phyloP scores from a whole-genome alignment of 1,140 invertebrate genomes.

The Asbolus verrucosus region DNA sequence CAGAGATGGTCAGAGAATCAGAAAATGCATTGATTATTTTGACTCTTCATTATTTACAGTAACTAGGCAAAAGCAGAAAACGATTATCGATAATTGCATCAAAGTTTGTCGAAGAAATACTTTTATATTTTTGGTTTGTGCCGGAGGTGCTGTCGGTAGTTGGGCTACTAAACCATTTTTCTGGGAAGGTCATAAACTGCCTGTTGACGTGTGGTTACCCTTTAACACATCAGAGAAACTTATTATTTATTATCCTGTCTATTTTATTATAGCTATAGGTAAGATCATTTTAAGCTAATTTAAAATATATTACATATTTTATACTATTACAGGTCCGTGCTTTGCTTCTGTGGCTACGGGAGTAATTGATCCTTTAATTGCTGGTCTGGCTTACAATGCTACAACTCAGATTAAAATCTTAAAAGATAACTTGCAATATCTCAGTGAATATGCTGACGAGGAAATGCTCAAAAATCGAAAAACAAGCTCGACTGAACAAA shows the following conservation, averaged over 20 bases:
- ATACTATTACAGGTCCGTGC: neutral
- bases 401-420: slow-evolving; percentile 4
- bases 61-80: slow-evolving; percentile 2
- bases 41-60: slow-evolving; percentile 10
- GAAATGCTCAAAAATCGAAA: neutral
- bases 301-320: too few species aligned
- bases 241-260: too few species aligned
- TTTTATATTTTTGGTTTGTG: slow-evolving; percentile 8
- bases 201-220: slow-evolving; percentile 5
- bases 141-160: neutral
- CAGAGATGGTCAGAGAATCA: slow-evolving; percentile 15
- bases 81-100: neutral
- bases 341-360: neutral
- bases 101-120: slow-evolving; percentile 6
- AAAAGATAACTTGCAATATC: slow-evolving; percentile 22
- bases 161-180: neutral
- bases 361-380: slow-evolving; percentile 57
- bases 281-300: too few species aligned
- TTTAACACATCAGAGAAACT: neutral
- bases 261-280: too few species aligned
- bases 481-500: neutral
- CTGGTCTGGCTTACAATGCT: neutral
- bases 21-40: slow-evolving; percentile 9
- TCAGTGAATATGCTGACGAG: neutral
- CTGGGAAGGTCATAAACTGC: neutral